phyloP scores from a whole-genome alignment of 2,888 invertebrate species.

The Chouioia cunea region DNA sequence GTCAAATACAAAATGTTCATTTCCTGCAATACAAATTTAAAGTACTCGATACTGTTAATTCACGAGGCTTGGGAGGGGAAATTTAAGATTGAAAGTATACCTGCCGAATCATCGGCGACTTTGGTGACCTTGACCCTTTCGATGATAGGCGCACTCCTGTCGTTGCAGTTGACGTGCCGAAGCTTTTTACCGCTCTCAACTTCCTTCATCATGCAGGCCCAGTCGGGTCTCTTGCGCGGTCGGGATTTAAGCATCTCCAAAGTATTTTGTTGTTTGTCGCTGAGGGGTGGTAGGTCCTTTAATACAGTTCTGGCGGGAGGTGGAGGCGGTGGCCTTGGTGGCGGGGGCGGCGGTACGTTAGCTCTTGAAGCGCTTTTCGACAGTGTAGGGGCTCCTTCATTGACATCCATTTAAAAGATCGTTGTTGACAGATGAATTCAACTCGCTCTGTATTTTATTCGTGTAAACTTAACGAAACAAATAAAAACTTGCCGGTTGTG shows the following conservation, averaged over 20 bases:
- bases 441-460: background rate
- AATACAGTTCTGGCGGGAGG: conserved; percentile 63
- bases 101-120: conserved; percentile 64
- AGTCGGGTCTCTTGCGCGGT: conserved; percentile 86
- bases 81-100: conserved; percentile 50
- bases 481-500: conserved; percentile 60
- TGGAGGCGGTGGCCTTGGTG: conserved; percentile 82
- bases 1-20: conserved; percentile 87
- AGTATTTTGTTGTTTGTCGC: conserved; percentile 74
- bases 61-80: no score
- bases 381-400: conserved; percentile 64
- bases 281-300: conserved; percentile 71
- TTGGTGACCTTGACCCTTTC: conserved; percentile 62
- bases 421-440: no score
- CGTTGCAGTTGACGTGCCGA: conserved; percentile 87
- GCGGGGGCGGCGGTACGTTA: conserved; percentile 72
- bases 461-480: background rate
- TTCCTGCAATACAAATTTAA: conserved; percentile 67
- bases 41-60: no score
- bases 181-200: conserved; percentile 85
- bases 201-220: conserved; percentile 92
- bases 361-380: conserved; percentile 66
- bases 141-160: conserved; percentile 72
- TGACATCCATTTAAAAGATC: background rate
- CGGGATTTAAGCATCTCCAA: conserved; percentile 81